Base-by-base conservation (phyloP, 2,888 invertebrate genomes). In the Xestia rhomboidea region DNA sequence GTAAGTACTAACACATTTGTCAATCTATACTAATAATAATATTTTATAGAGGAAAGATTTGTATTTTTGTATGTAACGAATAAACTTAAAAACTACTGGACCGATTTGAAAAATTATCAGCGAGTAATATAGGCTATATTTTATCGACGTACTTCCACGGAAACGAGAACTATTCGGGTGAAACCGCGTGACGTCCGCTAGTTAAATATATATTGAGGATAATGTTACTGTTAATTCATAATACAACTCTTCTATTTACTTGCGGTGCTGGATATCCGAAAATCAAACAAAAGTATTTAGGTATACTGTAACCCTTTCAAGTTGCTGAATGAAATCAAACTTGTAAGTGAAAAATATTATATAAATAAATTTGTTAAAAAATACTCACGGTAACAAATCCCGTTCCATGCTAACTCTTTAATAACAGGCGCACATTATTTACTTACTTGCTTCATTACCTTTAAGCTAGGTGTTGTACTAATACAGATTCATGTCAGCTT, bases 1-100 rank as follows among this genome's bases (percentile, higher is more conserved):
- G 79, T 77, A 24, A 64, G 77, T 64, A 30, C 30, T 24, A 38
- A 38, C 24, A n/a, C 7, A 2, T 21, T 15, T 44, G 27, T 77
- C 11, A 34, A 34, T 34, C 34, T 34, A 34, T 5, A 34, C 34
- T 34, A 34, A 34, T 34, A 34, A 34, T 34, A 34, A 34, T 34
- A 34, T 34, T 34, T 5, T 34, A 34, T 5, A 5, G 34, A 34
- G 34, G 34, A 34, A 34, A 34, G 3, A 34, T 34, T 34, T 2
- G 34, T 34, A 34, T 34, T 34, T 34, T 5, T 34, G 34, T 34
- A 5, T 34, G 34, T 34, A 34, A 34, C 5, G 34, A 34, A 34
- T 34, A 34, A 34, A 34, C 34, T 34, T 5, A 34, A 34, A 34
- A 34, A 34, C 34, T 34, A 4, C 34, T 34, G 34, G 4, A 5